Percentiles rank a stretch among this genome's conserved stretches.
These are phyloP conservation scores for Timandra comae DNA, from an alignment of 2,888 invertebrate genomes.

Conservation along the genomic window DNA sequence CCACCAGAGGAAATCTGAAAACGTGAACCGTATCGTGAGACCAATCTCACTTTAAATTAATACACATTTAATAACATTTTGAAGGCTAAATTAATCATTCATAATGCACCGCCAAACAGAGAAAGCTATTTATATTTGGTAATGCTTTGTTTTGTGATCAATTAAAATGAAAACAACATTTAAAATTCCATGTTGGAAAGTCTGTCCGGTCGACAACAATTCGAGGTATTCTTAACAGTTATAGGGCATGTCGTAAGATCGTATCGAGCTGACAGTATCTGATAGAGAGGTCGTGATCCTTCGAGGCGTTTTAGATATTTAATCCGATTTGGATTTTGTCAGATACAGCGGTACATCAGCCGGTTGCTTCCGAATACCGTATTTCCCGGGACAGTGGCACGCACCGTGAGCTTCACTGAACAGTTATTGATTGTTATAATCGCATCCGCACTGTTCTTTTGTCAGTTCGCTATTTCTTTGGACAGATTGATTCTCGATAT, in stretches of 20 bases:
- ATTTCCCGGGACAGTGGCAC: conserved; percentile 38
- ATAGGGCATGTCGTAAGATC: conserved; percentile 32
- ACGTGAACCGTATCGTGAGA: conserved; percentile 32
- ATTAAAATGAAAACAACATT: conserved; percentile 19
- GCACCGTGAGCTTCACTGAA: conserved; percentile 32
- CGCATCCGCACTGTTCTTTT: conserved; percentile 56
- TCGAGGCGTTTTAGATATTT: conserved; percentile 33
- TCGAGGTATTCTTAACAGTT: conserved; percentile 31
- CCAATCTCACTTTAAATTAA: conserved; percentile 31
- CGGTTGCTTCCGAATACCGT: conserved; percentile 45
- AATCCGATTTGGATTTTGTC: conserved; percentile 31
- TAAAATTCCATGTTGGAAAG: conserved; percentile 22
- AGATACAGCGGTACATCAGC: conserved; percentile 27
- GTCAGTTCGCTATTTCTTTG: conserved; percentile 60
- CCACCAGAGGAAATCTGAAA: conserved; percentile 32
- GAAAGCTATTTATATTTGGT: conserved; percentile 18
- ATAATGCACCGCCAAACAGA: conserved; percentile 18
- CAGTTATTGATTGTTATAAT: conserved; percentile 67
- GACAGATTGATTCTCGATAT: conserved; percentile 56
- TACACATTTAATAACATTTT: conserved; percentile 34
- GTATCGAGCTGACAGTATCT: conserved; percentile 41
- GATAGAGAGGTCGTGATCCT: conserved; percentile 47
- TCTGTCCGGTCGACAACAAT: conserved; percentile 22
- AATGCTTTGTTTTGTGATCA: conserved; percentile 18
- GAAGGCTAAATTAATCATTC: conserved; percentile 33